phyloP scores from a whole-genome alignment of 2,113 vertebrate genomes.

The Thomomys bottae region DNA sequence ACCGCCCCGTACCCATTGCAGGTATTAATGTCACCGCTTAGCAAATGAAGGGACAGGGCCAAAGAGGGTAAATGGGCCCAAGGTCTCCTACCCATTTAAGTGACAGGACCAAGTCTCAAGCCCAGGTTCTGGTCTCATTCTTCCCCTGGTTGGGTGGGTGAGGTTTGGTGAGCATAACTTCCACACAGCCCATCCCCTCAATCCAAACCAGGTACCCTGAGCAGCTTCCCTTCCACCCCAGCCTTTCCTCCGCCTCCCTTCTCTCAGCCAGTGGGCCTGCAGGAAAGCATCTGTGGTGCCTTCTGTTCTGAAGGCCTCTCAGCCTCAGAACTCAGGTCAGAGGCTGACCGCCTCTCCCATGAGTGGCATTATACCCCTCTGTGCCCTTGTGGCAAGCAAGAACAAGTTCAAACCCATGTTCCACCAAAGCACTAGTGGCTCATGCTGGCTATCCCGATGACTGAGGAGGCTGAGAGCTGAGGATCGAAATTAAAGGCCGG shows the following conservation, averaged over 20 bases:
- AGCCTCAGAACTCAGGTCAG: too few relatives aligned
- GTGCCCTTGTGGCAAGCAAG: background rate
- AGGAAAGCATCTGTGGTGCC: background rate
- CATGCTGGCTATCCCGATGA: too few relatives aligned
- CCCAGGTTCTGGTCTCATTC: background rate
- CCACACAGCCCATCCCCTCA: conserved; percentile 36
- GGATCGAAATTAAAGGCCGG: too few relatives aligned
- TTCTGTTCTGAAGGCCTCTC: background rate
- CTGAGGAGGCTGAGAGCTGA: too few relatives aligned
- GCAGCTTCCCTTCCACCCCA: background rate
- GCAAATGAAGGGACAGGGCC: background rate
- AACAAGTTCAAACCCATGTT: background rate
- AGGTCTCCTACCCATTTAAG: background rate
- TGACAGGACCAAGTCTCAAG: background rate
- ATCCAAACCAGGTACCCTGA: background rate
- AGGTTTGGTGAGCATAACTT: conserved; percentile 18
- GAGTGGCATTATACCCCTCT: background rate
- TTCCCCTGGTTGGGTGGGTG: background rate
- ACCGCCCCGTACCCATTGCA: background rate
- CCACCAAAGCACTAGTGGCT: too few relatives aligned
- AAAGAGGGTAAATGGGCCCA: background rate
- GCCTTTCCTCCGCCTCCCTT: background rate
- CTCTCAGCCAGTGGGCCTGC: background rate
- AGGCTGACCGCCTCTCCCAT: background rate
- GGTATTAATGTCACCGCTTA: background rate